phyloP scores from a whole-genome alignment of 2,113 vertebrate genomes.

The Vulpes ferrilata region DNA sequence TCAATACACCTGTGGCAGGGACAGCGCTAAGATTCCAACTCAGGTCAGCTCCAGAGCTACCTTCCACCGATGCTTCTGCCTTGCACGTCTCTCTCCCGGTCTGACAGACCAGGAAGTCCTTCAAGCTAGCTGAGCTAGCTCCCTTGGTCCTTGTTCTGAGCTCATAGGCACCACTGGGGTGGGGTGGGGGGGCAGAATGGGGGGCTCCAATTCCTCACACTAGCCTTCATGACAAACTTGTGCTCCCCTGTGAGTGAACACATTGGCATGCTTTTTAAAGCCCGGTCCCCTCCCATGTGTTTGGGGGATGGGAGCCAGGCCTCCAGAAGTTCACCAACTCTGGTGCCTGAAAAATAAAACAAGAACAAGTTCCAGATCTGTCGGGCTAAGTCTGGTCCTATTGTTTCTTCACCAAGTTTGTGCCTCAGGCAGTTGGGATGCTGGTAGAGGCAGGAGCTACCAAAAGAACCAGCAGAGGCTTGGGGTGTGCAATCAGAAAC shows the following conservation, averaged over 20 bases:
- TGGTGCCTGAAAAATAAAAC: background rate
- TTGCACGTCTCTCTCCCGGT: accelerated
- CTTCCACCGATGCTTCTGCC: background rate
- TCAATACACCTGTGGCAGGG: background rate
- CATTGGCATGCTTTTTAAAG: background rate
- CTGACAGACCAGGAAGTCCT: background rate
- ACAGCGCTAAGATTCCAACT: background rate
- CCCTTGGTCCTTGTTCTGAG: background rate
- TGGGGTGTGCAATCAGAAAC: background rate
- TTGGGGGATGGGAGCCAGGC: background rate
- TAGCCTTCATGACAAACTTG: background rate
- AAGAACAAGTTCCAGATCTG: background rate
- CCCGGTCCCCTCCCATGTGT: no score
- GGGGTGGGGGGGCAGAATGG: no score
- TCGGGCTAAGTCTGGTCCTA: background rate
- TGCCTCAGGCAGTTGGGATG: background rate
- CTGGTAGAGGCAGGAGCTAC: background rate
- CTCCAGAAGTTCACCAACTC: background rate
- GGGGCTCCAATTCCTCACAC: background rate
- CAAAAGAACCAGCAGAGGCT: background rate
- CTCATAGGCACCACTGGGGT: background rate
- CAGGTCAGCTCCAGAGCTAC: background rate
- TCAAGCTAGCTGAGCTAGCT: no score
- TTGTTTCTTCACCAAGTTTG: background rate
- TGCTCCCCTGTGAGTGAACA: accelerated